Evolutionary conservation across 2,888 invertebrate genomes (phyloP), one percentile per base, ranked within the genome.

Genomic region (Parnassius orleans): DNA sequence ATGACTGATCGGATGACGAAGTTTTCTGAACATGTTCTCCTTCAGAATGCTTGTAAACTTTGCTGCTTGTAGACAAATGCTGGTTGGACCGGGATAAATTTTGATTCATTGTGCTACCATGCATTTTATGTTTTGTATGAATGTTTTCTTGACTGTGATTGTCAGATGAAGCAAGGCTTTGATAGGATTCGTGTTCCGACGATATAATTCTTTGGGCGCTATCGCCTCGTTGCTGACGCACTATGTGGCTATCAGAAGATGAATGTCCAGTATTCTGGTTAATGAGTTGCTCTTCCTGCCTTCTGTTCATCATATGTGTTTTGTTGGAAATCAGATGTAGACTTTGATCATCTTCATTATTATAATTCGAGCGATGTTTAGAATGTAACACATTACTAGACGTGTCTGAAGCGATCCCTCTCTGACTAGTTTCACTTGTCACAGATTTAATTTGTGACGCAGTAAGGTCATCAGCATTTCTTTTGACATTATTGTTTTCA

Each of bases 121-220:
- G 63, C 53, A 60, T 57, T 50, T 57, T 48, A 33, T 60, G 60
- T 43, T 56, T 64, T 11, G 52, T 57, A 55, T 64, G 53, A 15
- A 53, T 9, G 48, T 57, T 57, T 10, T 60, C 63, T 53, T 64
- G 63, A 44, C n/a, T 58, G 48, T 46, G 47, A 11, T 9, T 60
- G 48, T 63, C 56, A 3, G 53, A 48, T 15, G 42, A 42, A 47
- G 46, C 42, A 7, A 47, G 57, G 14, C 19, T 63, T 59, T 63
- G 63, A 41, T 56, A 52, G 47, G 61, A 60, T 47, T 71, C 69
- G 46, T 80, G 76, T 53, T 81, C 83, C 10, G 81, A 76, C 24
- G 80, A 76, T 43, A 74, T 68, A 52, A 74, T 72, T 69, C 71
- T 79, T 48, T 79, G 80, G 15, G 72, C 70, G 63, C 81, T 78